A percentile compares a stretch with the other conserved stretches of the same genome.
These are phyloP conservation scores for Chesias legatella DNA, from an alignment of 2,888 invertebrate genomes.

Conservation along the genomic window DNA sequence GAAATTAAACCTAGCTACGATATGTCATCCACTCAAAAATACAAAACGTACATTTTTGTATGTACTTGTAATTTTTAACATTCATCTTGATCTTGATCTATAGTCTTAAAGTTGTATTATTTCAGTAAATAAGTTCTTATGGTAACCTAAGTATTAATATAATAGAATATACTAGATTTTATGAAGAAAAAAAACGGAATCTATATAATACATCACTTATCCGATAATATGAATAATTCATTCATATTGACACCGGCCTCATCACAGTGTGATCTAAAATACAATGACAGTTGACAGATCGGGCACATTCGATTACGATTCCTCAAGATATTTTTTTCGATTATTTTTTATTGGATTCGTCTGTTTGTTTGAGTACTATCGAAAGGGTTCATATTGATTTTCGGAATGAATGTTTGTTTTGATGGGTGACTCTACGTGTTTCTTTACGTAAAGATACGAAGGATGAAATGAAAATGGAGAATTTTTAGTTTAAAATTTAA, in stretches of 20 bases:
- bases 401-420: slow-evolving; percentile 66
- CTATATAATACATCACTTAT: slow-evolving; percentile 4
- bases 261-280: slow-evolving; percentile 50
- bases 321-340: slow-evolving; percentile 37
- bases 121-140: too few relatives aligned
- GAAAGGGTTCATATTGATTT: slow-evolving; percentile 75
- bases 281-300: slow-evolving; percentile 74
- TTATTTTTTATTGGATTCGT: slow-evolving; percentile 61
- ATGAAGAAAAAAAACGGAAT: not conserved
- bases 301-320: slow-evolving; percentile 57
- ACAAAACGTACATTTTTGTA: too few relatives aligned
- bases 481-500: not conserved
- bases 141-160: too few relatives aligned
- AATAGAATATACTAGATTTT: too few relatives aligned
- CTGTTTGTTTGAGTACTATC: slow-evolving; percentile 66
- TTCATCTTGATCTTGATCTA: too few relatives aligned
- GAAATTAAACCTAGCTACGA: too few relatives aligned
- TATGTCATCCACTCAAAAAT: not conserved
- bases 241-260: slow-evolving; percentile 37
- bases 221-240: slow-evolving; percentile 49
- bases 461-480: slow-evolving; percentile 35
- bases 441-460: slow-evolving; percentile 40
- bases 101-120: too few relatives aligned
- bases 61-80: too few relatives aligned
- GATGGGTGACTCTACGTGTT: slow-evolving; percentile 61